These are phyloP conservation scores for Leucoraja erinaceus DNA, from an alignment of 2,113 vertebrate species.

Conservation along the genomic window DNA sequence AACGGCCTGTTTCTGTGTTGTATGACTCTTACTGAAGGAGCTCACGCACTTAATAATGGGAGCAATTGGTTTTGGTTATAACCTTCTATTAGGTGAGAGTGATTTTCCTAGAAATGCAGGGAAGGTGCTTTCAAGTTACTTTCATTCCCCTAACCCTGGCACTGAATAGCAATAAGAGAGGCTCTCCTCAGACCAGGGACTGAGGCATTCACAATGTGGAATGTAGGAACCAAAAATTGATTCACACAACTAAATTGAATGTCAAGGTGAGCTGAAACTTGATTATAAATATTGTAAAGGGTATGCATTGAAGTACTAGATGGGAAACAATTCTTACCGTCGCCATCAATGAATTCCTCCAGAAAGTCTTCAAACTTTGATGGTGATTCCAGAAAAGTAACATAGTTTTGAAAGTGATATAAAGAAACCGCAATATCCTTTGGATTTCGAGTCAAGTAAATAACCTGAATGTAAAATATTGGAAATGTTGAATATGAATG, in stretches of 20 bases:
- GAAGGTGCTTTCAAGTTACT: too few relatives aligned
- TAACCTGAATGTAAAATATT: slow-evolving; percentile 37
- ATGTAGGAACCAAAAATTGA: neutral
- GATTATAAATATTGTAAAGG: neutral
- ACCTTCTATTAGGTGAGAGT: too few relatives aligned
- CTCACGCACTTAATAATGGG: too few relatives aligned
- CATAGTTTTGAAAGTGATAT: slow-evolving; percentile 38
- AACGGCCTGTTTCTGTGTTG: too few relatives aligned
- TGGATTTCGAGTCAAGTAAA: slow-evolving; percentile 40
- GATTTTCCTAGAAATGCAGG: too few relatives aligned
- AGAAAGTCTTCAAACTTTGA: slow-evolving; percentile 34
- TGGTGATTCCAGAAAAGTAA: neutral
- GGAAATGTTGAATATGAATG: neutral
- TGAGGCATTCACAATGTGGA: neutral
- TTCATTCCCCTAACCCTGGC: too few relatives aligned
- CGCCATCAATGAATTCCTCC: slow-evolving; percentile 27
- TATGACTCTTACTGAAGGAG: too few relatives aligned
- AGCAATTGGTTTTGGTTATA: too few relatives aligned
- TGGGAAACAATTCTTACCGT: slow-evolving; percentile 25
- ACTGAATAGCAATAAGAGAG: too few relatives aligned
- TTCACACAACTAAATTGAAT: neutral
- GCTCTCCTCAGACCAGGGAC: neutral
- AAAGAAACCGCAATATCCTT: slow-evolving; percentile 41
- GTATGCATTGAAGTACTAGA: neutral
- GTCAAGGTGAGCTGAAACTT: neutral